Base-by-base conservation (phyloP, 2,888 invertebrate species). In the Lithodes maja region DNA sequence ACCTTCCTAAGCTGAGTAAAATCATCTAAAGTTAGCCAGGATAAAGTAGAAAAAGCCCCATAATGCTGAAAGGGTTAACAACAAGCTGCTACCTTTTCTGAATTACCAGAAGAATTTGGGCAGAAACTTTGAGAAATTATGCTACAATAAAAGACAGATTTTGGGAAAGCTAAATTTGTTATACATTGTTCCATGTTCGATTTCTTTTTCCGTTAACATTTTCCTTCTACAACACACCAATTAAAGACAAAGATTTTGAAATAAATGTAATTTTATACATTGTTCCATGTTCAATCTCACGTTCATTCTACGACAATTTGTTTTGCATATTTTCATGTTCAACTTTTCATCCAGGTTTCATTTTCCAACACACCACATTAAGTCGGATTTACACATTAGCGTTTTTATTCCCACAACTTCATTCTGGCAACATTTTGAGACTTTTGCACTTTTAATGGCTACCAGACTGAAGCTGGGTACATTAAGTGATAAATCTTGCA, bases 171-270 rank as follows among this genome's bases (percentile, higher is more conserved):
- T 17, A 55, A 55, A 83, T 52, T 83, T 53, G 71, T 33, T 61
- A 61, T 80, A 71, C 83, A 55, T 68, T 88, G 88, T 88, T 88
- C 68, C 88, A 84, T 81, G 84, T 85, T 88, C 84, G 85, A 88
- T 85, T 88, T 87, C 61, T 12, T 12, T 61, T 61, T 61, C 33
- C 33, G 33, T 33, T 85, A 33, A 85, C 78, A 54, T 33, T 78
- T 85, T 85, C 85, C 78, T 78, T 85, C 85, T 85, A 79, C 79
- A 61, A 61, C 61, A 61, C 61, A 61, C 61, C 61, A 61, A 61
- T 7, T 33, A 33, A 33, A 33, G 33, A 33, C 33, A 33, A 33
- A 33, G 33, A 33, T 33, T 33, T 33, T 33, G 33, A 33, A 33
- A 33, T 33, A 33, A 33, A 33, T 33, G 33, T 33, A 33, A 33